phyloP scores from a whole-genome alignment of 1,140 invertebrate species.

The Drosophila yakuba region DNA sequence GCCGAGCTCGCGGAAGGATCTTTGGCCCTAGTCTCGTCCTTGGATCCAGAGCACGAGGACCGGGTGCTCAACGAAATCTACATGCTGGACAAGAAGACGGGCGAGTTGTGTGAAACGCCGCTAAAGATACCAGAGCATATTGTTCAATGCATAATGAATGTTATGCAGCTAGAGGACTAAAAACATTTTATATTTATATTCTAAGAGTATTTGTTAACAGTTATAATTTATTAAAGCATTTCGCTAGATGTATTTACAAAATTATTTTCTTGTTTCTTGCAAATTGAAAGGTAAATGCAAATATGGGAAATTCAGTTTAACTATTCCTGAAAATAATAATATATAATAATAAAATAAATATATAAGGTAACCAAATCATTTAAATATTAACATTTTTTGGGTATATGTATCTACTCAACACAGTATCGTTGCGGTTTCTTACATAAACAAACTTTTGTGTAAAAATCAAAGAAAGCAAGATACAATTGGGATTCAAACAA shows the following conservation, averaged over 20 bases:
- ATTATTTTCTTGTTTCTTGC: background rate
- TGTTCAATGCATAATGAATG: conserved; percentile 82
- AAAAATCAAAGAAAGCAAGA: background rate
- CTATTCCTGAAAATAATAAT: no score
- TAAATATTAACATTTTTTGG: no score
- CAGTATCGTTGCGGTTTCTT: background rate
- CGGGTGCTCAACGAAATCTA: conserved; percentile 84
- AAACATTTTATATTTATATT: conserved; percentile 22
- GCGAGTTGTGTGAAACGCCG: conserved; percentile 75
- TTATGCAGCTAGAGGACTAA: conserved; percentile 65
- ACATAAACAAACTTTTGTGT: background rate
- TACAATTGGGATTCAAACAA: no score
- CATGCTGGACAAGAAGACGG: conserved; percentile 80
- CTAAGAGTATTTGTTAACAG: conserved; percentile 35
- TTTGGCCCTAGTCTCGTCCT: conserved; percentile 82
- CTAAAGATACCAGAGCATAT: conserved; percentile 84
- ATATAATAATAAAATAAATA: no score
- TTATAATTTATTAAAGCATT: conserved; percentile 47
- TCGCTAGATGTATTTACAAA: conserved; percentile 15
- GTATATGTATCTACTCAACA: no score
- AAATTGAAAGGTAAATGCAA: no score
- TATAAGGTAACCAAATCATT: no score
- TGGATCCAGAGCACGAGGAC: conserved; percentile 67
- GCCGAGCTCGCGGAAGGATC: conserved; percentile 77
- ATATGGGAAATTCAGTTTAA: no score